Conservation (phyloP, 2,888 invertebrate species). For the Acanthosepion lycidas region DNA sequence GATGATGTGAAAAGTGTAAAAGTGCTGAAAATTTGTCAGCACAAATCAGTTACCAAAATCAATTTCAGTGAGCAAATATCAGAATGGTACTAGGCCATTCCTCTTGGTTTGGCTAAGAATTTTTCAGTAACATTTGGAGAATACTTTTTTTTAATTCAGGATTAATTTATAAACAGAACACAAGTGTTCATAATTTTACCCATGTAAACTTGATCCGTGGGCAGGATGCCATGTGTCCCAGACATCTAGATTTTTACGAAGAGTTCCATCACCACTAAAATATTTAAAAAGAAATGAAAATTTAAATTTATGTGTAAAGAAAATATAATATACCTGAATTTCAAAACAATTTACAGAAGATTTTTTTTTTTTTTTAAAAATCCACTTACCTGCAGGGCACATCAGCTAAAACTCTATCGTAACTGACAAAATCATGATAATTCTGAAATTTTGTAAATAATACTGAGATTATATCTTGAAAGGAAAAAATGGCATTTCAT, state of each 20-base stretch:
- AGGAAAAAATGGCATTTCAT: neutral
- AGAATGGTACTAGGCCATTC: no score
- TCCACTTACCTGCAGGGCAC: constrained; percentile 69
- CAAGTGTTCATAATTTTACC: constrained; percentile 78
- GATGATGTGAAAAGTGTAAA: no score
- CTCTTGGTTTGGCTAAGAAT: no score
- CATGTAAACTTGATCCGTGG: constrained; percentile 91
- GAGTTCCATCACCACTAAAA: constrained; percentile 89
- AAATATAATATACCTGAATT: neutral
- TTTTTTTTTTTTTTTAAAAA: constrained; percentile 38
- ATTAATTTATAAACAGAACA: neutral
- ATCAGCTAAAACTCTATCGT: constrained; percentile 71
- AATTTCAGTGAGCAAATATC: no score
- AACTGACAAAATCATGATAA: constrained; percentile 60
- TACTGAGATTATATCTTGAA: no score
- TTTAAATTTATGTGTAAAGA: neutral
- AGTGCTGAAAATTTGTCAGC: no score
- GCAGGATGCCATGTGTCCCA: constrained; percentile 97
- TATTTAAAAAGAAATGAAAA: constrained; percentile 52
- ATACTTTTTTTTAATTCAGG: neutral
- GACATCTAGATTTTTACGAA: constrained; percentile 97
- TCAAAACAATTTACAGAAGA: constrained; percentile 42
- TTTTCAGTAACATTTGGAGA: no score
- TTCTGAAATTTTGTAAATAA: neutral
- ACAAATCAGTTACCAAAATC: no score